phyloP scores from a whole-genome alignment of 2,888 invertebrate species.

The Cantharis lateralis region DNA sequence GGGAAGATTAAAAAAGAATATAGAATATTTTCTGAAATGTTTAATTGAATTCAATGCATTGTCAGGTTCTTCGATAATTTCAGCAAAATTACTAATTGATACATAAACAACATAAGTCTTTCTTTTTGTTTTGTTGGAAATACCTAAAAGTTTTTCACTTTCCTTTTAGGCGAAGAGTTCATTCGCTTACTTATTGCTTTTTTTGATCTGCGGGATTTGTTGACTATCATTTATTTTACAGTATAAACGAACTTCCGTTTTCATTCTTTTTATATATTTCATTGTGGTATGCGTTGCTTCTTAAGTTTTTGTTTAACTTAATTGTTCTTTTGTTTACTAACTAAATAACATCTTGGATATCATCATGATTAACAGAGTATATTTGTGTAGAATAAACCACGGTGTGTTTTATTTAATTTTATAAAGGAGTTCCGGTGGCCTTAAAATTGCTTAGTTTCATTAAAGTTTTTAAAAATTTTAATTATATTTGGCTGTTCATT shows the following conservation, averaged over 20 bases:
- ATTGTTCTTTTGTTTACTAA: conserved; percentile 24
- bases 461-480: background rate
- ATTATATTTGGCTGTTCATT: conserved; percentile 7
- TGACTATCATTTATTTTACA: conserved; percentile 29
- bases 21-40: no score
- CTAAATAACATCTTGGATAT: conserved; percentile 9
- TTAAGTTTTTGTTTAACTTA: conserved; percentile 18
- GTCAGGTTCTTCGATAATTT: background rate
- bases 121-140: conserved; percentile 6
- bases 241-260: conserved; percentile 20
- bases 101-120: background rate
- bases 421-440: background rate
- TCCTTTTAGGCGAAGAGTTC: conserved; percentile 22
- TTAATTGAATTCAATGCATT: background rate
- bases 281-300: conserved; percentile 15
- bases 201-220: conserved; percentile 29
- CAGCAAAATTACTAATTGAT: background rate
- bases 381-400: background rate
- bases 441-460: background rate
- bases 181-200: conserved; percentile 27
- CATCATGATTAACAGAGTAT: conserved; percentile 4
- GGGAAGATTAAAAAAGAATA: no score
- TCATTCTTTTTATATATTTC: conserved; percentile 17
- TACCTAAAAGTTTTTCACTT: conserved; percentile 28
- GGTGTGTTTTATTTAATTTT: background rate